Evolutionary conservation across 2,797 vertebrate species (phyloP), one percentile per base, ranked within the genome.

Genomic region (Huso huso): DNA sequence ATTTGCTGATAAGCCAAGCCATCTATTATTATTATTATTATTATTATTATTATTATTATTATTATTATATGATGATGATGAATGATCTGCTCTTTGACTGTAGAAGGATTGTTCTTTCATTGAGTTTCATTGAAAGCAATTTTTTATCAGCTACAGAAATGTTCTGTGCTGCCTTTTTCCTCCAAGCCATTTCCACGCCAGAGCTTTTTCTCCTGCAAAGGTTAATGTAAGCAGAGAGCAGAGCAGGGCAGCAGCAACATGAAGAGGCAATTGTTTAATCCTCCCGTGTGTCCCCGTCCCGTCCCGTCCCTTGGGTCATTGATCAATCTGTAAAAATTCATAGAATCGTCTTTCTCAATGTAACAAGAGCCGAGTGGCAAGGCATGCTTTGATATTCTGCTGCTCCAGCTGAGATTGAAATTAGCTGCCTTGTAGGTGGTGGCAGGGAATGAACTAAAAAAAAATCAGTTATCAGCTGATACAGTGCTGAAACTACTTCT

Each of bases 371-470:
- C 68, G 53, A 52, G 68, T 23, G 65, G 71, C 71, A 71, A 49
- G 63, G 63, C 61, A 10, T 48, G 68, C 74, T 83, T 82, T 78
- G 73, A 82, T 82, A 66, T 80, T 77, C 63, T 73, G 61, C 71
- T 71, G 75, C 65, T 80, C 62, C 52, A 62, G 49, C 73, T 61
- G 61, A 74, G 76, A 81, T 73, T 73, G 66, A 83, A 82, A 85
- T 84, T 65, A 84, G 73, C 70, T 67, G 51, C 66, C 66, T 49
- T 70, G 77, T 73, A 76, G 74, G 68, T 78, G 74, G 74, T 70
- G 57, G 71, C 73, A 76, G 70, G 76, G 67, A 62, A 74, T 65
- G 61, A 63, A 71, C 69, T 70, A 68, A 71, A 69, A 70, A 68
- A 11, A 71, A 57, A 62, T 57, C 60, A 63, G 48, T 1, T 48